These are phyloP conservation scores for Vicugna pacos DNA, from an alignment of 2,113 vertebrate genomes.

Conservation along the genomic window DNA sequence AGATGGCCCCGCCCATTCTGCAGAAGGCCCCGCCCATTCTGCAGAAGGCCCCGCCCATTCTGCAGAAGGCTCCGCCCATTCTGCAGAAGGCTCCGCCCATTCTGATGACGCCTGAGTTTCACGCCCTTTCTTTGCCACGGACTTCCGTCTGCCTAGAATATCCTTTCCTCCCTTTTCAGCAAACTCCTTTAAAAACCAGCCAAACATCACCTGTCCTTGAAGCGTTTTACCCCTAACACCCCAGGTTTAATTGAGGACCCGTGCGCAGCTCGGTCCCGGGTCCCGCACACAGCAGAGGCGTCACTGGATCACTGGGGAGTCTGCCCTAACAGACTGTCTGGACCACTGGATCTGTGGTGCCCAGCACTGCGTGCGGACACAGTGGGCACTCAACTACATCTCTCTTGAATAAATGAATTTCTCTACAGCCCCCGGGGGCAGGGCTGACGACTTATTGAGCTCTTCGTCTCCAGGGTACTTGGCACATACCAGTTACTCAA, in stretches of 20 bases:
- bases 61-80: too few relatives aligned
- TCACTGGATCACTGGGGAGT: background rate
- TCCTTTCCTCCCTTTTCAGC: background rate
- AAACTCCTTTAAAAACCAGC: background rate
- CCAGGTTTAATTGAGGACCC: background rate
- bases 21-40: background rate
- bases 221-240: background rate
- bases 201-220: background rate
- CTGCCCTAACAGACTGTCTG: background rate
- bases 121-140: background rate
- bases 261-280: background rate
- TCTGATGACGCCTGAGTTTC: background rate
- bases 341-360: background rate
- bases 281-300: fast-evolving
- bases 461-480: background rate
- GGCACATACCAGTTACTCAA: background rate
- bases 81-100: background rate
- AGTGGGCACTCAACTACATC: background rate
- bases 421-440: background rate
- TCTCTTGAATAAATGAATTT: background rate
- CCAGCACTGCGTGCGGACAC: fast-evolving
- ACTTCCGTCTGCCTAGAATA: background rate
- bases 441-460: background rate
- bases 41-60: background rate
- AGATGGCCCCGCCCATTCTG: background rate